phyloP scores from a whole-genome alignment of 1,140 invertebrate genomes.

The Drosophila navojoa region DNA sequence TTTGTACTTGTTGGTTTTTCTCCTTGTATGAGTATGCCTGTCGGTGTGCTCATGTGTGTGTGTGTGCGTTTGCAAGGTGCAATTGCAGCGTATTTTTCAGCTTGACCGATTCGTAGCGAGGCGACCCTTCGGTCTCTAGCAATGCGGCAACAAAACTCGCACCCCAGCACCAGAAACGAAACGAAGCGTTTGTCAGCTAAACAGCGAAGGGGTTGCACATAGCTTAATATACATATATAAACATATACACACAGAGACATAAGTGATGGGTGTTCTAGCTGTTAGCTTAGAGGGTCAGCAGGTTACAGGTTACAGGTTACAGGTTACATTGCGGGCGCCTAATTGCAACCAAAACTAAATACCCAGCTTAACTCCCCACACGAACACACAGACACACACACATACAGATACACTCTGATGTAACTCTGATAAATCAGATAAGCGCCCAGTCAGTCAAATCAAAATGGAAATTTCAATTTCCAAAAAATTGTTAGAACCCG shows the following conservation, averaged over 20 bases:
- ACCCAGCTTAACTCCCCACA: constrained; percentile 2
- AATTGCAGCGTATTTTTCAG: constrained; percentile 80
- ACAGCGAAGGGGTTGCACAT: constrained; percentile 54
- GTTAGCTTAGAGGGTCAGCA: constrained; percentile 75
- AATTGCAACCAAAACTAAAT: constrained; percentile 46
- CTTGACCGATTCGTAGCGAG: constrained; percentile 71
- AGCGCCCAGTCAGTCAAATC: constrained; percentile 41
- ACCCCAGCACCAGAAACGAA: constrained; percentile 47
- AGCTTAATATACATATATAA: constrained; percentile 30
- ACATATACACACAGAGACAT: constrained; percentile 23
- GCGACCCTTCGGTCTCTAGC: constrained; percentile 39
- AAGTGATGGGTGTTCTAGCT: constrained; percentile 35
- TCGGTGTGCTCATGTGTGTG: constrained; percentile 4
- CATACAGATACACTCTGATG: constrained; percentile 2
- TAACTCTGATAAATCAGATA: constrained; percentile 58
- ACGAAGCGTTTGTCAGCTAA: constrained; percentile 68
- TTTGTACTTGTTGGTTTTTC: constrained; percentile 7
- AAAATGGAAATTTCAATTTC: constrained; percentile 62
- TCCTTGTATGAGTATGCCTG: constrained; percentile 31
- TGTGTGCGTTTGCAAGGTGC: constrained; percentile 60
- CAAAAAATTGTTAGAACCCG: constrained; percentile 40
- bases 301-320: constrained; percentile 71
- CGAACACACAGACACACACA: constrained; percentile 14
- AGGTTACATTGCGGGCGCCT: constrained; percentile 58
- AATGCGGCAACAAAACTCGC: constrained; percentile 60